Evolutionary conservation across 2,888 invertebrate genomes (phyloP).

Genomic region (Melieria omissa): DNA sequence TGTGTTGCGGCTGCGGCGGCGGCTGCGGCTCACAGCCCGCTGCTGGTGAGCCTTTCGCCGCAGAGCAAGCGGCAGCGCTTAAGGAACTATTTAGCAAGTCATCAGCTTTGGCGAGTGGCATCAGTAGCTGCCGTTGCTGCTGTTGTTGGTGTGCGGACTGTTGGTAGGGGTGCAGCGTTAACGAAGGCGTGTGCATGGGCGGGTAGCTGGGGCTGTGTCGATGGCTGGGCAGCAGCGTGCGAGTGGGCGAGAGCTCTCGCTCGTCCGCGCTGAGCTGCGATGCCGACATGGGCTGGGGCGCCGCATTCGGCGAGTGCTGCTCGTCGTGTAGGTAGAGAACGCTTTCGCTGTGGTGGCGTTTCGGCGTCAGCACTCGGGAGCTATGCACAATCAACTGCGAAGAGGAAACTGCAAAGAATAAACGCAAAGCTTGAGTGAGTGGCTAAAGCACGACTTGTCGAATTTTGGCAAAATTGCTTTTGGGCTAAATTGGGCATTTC

Average conservation of each 20-base stretch:
- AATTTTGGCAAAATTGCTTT: no score
- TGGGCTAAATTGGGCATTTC: no score
- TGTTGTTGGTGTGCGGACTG: constrained; percentile 37
- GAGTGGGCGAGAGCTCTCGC: constrained; percentile 29
- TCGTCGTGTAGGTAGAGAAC: constrained; percentile 75
- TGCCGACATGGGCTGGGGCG: background rate
- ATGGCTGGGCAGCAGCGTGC: constrained; percentile 49
- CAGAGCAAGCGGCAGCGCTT: constrained; percentile 35
- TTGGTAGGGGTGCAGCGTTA: constrained; percentile 56
- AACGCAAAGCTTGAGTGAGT: background rate
- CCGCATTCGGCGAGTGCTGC: constrained; percentile 48
- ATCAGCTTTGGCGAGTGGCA: background rate
- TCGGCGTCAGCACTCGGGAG: constrained; percentile 80
- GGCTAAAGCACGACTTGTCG: no score
- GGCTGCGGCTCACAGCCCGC: constrained; percentile 11
- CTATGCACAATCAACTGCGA: constrained; percentile 80
- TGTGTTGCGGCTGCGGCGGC: constrained; percentile 49
- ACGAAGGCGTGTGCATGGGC: constrained; percentile 55
- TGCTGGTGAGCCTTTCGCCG: constrained; percentile 33
- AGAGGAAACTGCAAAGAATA: constrained; percentile 64
- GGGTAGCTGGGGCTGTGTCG: constrained; percentile 64
- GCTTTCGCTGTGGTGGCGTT: constrained; percentile 82
- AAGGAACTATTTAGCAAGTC: constrained; percentile 53
- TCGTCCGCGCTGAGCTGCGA: constrained; percentile 39
- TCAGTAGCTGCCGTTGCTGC: constrained; percentile 30